These are phyloP conservation scores for Agapornis canus DNA, from an alignment of 2,797 vertebrate species.

Conservation along the genomic window DNA sequence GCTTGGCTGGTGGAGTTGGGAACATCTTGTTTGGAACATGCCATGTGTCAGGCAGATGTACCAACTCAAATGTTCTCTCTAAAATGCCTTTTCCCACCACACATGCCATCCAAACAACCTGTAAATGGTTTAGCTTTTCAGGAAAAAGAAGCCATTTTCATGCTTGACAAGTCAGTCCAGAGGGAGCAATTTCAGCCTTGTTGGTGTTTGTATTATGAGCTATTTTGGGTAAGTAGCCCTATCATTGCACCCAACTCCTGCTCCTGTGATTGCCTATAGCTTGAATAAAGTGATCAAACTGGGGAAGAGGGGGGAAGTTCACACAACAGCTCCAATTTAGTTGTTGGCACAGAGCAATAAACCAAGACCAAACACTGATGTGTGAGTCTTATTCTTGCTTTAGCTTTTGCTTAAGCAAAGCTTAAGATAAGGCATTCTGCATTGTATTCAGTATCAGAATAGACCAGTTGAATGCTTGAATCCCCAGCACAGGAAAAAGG, in stretches of 20 bases:
- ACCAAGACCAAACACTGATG: neutral
- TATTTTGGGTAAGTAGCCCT: neutral
- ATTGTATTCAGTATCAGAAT: neutral
- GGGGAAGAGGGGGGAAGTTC: neutral
- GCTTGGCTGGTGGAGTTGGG: neutral
- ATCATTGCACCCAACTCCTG: fast-evolving
- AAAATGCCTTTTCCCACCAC: neutral
- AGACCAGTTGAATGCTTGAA: neutral
- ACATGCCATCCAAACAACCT: neutral
- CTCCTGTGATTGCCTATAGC: neutral
- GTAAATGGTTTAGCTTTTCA: constrained; percentile 27
- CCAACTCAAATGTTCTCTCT: neutral
- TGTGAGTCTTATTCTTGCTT: neutral
- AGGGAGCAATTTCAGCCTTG: neutral
- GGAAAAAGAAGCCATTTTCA: neutral
- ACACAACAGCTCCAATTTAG: neutral
- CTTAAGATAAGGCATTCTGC: neutral
- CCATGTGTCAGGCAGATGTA: neutral
- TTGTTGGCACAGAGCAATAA: neutral
- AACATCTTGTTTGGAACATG: neutral
- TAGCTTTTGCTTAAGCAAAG: neutral
- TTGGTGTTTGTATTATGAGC: neutral
- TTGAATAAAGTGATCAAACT: neutral
- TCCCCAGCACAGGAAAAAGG: neutral
- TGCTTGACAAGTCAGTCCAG: neutral